These are phyloP conservation scores for Chloropsis hardwickii DNA, from an alignment of 2,113 vertebrate genomes.

Conservation along the genomic window DNA sequence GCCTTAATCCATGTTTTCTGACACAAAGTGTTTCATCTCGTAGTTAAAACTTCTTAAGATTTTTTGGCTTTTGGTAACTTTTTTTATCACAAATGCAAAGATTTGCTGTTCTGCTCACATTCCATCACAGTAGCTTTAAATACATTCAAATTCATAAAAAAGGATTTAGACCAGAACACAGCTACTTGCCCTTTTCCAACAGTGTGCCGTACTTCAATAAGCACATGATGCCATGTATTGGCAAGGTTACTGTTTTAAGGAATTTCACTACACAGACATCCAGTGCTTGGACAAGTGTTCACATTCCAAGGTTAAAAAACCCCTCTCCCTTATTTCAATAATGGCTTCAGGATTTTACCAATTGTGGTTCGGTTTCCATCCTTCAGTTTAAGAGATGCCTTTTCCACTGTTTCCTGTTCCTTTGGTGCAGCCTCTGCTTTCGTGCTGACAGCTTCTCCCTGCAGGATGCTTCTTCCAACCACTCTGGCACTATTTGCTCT, in stretches of 20 bases:
- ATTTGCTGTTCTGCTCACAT: not conserved
- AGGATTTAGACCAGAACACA: not conserved
- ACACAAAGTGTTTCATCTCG: not conserved
- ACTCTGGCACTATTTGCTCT: constrained; percentile 80
- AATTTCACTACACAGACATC: not conserved
- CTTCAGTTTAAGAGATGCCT: constrained; percentile 71
- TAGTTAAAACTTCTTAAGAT: not conserved
- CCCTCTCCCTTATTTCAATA: constrained; percentile 76
- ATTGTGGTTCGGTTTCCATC: constrained; percentile 62
- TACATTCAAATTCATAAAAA: constrained; percentile 12
- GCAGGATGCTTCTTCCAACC: constrained; percentile 63
- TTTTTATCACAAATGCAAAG: not conserved
- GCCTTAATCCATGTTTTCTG: constrained; percentile 50
- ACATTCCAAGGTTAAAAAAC: not conserved
- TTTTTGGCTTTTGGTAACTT: not conserved
- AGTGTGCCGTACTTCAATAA: not conserved
- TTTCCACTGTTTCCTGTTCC: constrained; percentile 76
- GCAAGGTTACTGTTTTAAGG: not conserved
- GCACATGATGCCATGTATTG: not conserved
- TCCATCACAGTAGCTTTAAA: constrained; percentile 19
- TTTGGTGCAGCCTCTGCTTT: constrained; percentile 57
- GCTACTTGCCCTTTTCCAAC: not conserved
- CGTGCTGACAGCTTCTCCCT: constrained; percentile 57
- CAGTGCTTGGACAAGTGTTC: constrained; percentile 19
- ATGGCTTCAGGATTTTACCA: constrained; percentile 78